Evolutionary conservation across 2,888 invertebrate genomes (phyloP).

Genomic region (Geophilus truncorum): DNA sequence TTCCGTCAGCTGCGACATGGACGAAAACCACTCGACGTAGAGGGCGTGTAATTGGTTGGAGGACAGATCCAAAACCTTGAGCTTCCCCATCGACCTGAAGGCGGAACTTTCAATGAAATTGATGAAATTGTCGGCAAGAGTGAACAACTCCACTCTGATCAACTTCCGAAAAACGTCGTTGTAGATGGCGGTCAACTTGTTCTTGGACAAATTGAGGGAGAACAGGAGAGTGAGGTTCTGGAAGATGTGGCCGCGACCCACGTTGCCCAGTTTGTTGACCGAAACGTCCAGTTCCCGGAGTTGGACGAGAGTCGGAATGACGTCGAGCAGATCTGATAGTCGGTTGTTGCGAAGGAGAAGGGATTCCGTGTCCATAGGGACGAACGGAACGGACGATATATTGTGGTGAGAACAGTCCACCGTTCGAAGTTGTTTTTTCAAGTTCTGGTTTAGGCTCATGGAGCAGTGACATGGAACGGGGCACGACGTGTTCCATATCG

Average conservation of each 20-base stretch:
- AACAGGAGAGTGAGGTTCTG: slow-evolving; percentile 45
- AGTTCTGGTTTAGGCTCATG: neutral
- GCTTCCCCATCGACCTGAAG: slow-evolving; percentile 46
- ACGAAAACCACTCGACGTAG: slow-evolving; percentile 48
- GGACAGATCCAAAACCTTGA: slow-evolving; percentile 45
- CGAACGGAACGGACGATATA: slow-evolving; percentile 43
- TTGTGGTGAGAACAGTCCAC: slow-evolving; percentile 46
- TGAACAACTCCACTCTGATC: slow-evolving; percentile 44
- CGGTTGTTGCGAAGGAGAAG: slow-evolving; percentile 45
- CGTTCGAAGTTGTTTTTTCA: slow-evolving; percentile 39
- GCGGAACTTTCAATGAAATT: slow-evolving; percentile 47
- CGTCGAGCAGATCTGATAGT: slow-evolving; percentile 43
- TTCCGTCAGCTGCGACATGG: slow-evolving; percentile 44
- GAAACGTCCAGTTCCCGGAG: slow-evolving; percentile 48
- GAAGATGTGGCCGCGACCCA: slow-evolving; percentile 46
- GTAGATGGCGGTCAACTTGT: slow-evolving; percentile 46
- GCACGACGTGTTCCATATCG: slow-evolving; percentile 1
- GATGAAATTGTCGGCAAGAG: slow-evolving; percentile 47
- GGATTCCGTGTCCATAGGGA: slow-evolving; percentile 46
- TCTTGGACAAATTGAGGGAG: slow-evolving; percentile 47
- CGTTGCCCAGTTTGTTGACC: slow-evolving; percentile 45
- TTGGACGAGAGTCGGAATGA: slow-evolving; percentile 43
- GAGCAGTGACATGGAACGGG: neutral
- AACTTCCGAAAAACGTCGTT: slow-evolving; percentile 40
- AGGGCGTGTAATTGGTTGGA: slow-evolving; percentile 47